A percentile compares a stretch with the other conserved stretches of the same genome.
Evolutionary conservation across 2,888 invertebrate species (phyloP).

Genomic region (Sarcophaga carnaria): DNA sequence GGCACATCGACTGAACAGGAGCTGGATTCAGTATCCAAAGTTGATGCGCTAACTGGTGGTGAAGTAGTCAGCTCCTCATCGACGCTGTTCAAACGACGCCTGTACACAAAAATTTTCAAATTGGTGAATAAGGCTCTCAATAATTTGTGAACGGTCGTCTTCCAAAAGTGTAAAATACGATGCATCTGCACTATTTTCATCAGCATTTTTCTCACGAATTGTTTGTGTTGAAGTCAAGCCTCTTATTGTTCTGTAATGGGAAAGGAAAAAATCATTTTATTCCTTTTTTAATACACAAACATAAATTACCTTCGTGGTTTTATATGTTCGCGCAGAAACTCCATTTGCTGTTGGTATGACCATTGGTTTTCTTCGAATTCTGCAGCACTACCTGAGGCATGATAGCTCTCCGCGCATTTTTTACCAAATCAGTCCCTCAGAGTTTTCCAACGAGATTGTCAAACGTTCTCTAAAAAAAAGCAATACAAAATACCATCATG

Average conservation of each 20-base stretch:
- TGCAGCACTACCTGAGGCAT: background rate
- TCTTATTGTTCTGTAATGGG: background rate
- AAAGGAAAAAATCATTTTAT: slow-evolving; percentile 6
- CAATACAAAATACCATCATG: slow-evolving; percentile 1
- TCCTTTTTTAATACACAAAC: background rate
- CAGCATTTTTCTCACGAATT: background rate
- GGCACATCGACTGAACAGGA: background rate
- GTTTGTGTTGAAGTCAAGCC: background rate
- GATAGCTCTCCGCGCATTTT: slow-evolving; percentile 10
- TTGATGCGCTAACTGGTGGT: too few species aligned
- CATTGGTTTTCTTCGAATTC: too few species aligned
- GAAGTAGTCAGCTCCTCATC: background rate
- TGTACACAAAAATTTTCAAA: slow-evolving; percentile 11
- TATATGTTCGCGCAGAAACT: background rate
- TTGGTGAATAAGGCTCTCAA: slow-evolving; percentile 12
- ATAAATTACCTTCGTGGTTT: slow-evolving; percentile 24
- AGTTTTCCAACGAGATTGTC: too few species aligned
- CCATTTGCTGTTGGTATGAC: too few species aligned
- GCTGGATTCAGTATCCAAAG: too few species aligned
- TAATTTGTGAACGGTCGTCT: background rate
- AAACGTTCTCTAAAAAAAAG: too few species aligned
- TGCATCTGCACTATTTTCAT: background rate
- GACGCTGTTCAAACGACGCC: background rate
- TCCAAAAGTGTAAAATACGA: background rate
- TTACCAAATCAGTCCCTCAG: background rate